phyloP scores from a whole-genome alignment of 1,140 invertebrate species.

The Drosophila insularis region DNA sequence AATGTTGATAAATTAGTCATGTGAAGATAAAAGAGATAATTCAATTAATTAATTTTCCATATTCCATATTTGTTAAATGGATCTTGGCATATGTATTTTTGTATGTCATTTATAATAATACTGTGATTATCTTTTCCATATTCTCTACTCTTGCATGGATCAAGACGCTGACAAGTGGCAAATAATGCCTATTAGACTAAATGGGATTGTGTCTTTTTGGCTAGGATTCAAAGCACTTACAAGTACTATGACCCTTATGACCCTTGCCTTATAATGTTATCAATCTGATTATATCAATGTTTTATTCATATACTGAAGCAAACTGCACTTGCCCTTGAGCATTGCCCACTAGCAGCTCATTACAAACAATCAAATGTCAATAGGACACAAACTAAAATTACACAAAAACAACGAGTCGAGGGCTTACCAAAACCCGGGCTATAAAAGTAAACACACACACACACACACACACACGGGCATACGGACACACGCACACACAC shows the following conservation, averaged over 20 bases:
- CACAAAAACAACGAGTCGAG: slow-evolving; percentile 33
- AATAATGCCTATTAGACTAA: slow-evolving; percentile 4
- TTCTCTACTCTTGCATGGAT: background rate
- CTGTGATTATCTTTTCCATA: background rate
- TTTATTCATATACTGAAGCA: slow-evolving; percentile 52
- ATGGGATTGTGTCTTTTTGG: background rate
- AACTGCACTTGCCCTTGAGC: slow-evolving; percentile 29
- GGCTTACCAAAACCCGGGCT: slow-evolving; percentile 13
- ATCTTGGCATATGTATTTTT: no score
- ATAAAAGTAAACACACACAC: slow-evolving; percentile 35
- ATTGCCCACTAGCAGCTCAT: slow-evolving; percentile 45
- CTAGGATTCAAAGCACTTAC: background rate
- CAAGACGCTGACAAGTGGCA: background rate
- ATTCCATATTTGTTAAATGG: no score
- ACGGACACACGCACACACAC: slow-evolving; percentile 17
- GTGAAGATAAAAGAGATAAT: no score
- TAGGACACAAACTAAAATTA: slow-evolving; percentile 49
- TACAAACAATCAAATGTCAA: slow-evolving; percentile 76
- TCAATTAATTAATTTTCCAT: no score
- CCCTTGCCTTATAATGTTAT: slow-evolving; percentile 29
- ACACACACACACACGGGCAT: slow-evolving; percentile 7
- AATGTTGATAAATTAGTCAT: no score
- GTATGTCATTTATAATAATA: no score
- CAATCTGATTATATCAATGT: slow-evolving; percentile 35
- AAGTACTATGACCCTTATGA: slow-evolving; percentile 12